These are phyloP conservation scores for Leucoraja erinaceus DNA, from an alignment of 2,113 vertebrate genomes.

Conservation along the genomic window DNA sequence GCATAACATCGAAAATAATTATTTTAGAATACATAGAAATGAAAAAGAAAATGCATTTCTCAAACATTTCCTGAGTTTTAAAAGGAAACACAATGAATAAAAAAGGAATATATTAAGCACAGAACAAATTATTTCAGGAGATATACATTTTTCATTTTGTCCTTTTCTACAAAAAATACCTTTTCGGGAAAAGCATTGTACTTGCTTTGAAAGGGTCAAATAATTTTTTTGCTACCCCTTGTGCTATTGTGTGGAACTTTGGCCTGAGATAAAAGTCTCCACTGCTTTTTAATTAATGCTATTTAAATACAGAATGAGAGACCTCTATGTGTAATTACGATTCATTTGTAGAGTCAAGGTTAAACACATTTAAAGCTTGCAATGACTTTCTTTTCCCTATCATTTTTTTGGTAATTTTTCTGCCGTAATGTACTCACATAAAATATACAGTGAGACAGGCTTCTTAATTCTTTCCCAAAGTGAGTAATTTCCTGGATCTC, in stretches of 20 bases:
- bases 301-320: conserved; percentile 35
- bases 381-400: neutral
- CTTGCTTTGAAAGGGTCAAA: conserved; percentile 36
- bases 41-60: neutral
- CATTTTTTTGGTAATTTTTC: conserved; percentile 15
- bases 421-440: conserved; percentile 10
- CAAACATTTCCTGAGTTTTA: neutral
- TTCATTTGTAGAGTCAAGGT: conserved; percentile 34
- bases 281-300: conserved; percentile 31
- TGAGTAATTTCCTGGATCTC: neutral
- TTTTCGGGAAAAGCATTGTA: conserved; percentile 23
- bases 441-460: neutral
- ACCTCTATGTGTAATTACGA: conserved; percentile 27
- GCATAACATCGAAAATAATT: neutral
- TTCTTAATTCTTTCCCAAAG: neutral
- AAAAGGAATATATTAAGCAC: conserved; percentile 14
- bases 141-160: conserved; percentile 36
- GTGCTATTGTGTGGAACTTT: conserved; percentile 25
- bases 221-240: conserved; percentile 29
- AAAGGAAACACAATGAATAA: neutral
- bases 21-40: neutral
- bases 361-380: conserved; percentile 33
- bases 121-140: conserved; percentile 33
- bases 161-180: conserved; percentile 15
- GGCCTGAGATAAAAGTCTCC: conserved; percentile 37